Base-by-base conservation (phyloP, 2,888 invertebrate species). In the Thymelicus lineola region DNA sequence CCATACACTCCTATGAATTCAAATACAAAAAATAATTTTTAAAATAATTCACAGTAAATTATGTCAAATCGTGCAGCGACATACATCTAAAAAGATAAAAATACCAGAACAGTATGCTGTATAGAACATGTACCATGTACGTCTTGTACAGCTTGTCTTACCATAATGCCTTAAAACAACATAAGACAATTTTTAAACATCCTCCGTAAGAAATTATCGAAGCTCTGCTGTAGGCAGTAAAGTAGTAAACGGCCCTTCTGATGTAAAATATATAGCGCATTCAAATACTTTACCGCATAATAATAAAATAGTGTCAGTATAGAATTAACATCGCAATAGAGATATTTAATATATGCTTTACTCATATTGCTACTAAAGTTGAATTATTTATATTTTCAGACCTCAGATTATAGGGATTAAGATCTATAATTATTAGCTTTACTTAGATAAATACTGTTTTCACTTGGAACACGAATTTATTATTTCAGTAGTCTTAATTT, bases 251-350 rank as follows among this genome's bases (percentile, higher is more conserved):
- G 53, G 48, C 12, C 53, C 10, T 10, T 7, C 42, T 38, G 53
- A 36, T 38, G 17, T 38, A 38, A 38, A 53, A 55, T 64, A n/a
- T 55, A 38, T 10, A 46, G 45, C 38, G 28, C 45, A 55, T 45
- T 64, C 42, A 55, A 42, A 28, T 62, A 42, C 45, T 57, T 45
- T 57, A 42, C 5, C 14, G 35, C 42, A n/a, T 65, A 10, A 55
- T 65, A 65, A 45, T 63, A 65, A 45, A 65, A 42, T 42, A n/a
- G 36, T 15, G 38, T 50, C 42, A 45, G 42, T 45, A 55, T 55
- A 28, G 20, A 42, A 57, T 57, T 57, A 57, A 45, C 17, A 57
- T 15, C 38, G 28, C 36, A 53, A 63, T 53, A 63, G 14, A 59
- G n/a, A 15, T 5, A 20, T 38, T 58, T 38, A 36, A 36, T 36